Evolutionary conservation across 2,797 vertebrate genomes (phyloP), one percentile per base, ranked within the genome.

Genomic region (Micromesistius poutassou): DNA sequence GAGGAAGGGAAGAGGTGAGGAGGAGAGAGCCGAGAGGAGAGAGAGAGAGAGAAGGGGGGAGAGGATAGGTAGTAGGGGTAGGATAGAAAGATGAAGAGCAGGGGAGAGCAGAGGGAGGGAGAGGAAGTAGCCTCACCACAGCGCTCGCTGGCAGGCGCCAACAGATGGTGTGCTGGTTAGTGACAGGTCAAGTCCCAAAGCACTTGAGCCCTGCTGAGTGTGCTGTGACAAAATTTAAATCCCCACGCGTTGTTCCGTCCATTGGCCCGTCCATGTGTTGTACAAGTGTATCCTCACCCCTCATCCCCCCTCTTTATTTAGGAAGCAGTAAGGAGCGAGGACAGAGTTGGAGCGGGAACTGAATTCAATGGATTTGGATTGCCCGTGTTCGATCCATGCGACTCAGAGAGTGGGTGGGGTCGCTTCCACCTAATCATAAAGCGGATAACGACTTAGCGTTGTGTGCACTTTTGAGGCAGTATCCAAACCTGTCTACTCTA

Each of bases 131-230:
- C 19, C 50, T 62, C 6, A 62, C 55, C 55, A 62, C 55, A 62
- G 55, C 55, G 1, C n/a, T 62, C n/a, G 6, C 55, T 62, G 55
- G 22, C 55, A 25, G 25, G 62, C 62, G 10, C 1, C 28, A 78
- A 81, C 80, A 76, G 77, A 85, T 66, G 50, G 46, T 72, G 78
- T 73, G 33, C 79, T 50, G 30, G 74, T 85, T 81, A 87, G 55
- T 80, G 73, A 85, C 79, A 85, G 85, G 82, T 87, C 86, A 86
- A 76, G 76, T 82, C 86, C 74, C 82, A 30, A 73, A 71, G 80
- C 62, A 76, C 78, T 83, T 73, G 75, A 40, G 80, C 77, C 85
- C 78, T 25, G 36, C 72, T 25, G 16, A 75, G 81, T 79, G 81
- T 79, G 71, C 72, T 66, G 12, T 16, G 50, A 71, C 68, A 19